Evolutionary conservation across 2,797 vertebrate genomes (phyloP), one percentile per base, ranked within the genome.

Genomic region (Typhlichthys eigenmanni): DNA sequence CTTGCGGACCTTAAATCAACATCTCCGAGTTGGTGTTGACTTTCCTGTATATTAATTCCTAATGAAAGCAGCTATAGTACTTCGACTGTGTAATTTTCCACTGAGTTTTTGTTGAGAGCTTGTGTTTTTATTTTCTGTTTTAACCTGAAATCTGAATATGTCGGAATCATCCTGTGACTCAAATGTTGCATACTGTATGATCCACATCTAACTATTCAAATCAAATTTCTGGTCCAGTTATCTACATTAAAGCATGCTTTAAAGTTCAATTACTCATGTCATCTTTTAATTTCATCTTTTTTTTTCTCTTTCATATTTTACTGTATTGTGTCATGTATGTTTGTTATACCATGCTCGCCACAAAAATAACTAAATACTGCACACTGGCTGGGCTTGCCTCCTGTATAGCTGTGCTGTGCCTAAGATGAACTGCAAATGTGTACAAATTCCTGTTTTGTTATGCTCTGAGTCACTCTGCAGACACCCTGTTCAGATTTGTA

Each of bases 261-360:
- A 8, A 9, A 43, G 9, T 43, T 43, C 38, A 43, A 43, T 43
- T 9, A 43, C 38, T 13, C 12, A 13, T 48, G 6, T 48, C 4
- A 13, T 48, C 47, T 48, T 48, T 80, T 80, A 71, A 83, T 79
- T 74, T 60, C 61, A 69, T 29, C 14, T 83, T 81, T 64, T 75
- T 79, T 75, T 78, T 2, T 61, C 77, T 72, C 82, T 81, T 85
- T 83, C 77, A 72, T 80, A 61, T 16, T 79, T 69, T 75, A 76
- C 73, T 73, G 53, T 62, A 52, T 71, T 58, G 58, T 58, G 70
- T 13, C 38, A 64, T 73, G 52, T 61, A 65, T 65, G 73, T 79
- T 76, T 69, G 17, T 51, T 46, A 51, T 69, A 61, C 24, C 66
- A 79, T 78, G 80, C 72, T 62, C 60, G 62, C 54, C 48, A 17